Evolutionary conservation across 2,888 invertebrate genomes (phyloP), one percentile per base, ranked within the genome.

Genomic region (Thumatha senex): DNA sequence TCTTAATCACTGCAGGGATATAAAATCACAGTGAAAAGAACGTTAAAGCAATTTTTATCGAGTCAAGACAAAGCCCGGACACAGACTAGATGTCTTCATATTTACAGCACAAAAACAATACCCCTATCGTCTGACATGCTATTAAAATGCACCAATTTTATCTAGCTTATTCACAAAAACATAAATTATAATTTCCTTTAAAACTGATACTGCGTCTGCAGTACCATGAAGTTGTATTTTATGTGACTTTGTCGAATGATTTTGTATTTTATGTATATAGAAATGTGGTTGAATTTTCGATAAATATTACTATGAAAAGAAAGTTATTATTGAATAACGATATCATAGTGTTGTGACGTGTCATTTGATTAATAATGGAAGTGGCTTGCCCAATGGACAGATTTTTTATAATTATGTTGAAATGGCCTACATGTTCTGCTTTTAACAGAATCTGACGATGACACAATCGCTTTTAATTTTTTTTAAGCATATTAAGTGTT

Each of bases 281-380:
- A 0, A 0, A 44, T 63, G 64, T 44, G 46, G 63, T 67, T 54
- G 1, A n/a, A 46, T 58, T 71, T 76, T 2, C 2, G 30, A 31
- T 46, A 30, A 4, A 7, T 12, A 13, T 8, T 7, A 24, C 31
- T 33, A 31, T 54, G 61, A 76, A 79, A 76, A 35, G 75, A 86
- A 89, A 82, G 88, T 85, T 85, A 78, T 84, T 84, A 86, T 84
- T 84, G 84, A 86, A 83, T 85, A 83, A 87, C 82, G 79, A 84
- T 89, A 89, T 90, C 86, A 82, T 82, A 83, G 83, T 90, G 89
- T 90, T 90, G 82, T 91, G 91, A 90, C 91, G 88, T 84, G 85
- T 79, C 74, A 58, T 79, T 84, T 89, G 91, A 91, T 90, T 89
- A 90, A 89, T 91, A 89, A 90, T 87, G 90, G 88, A 82, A 77